Percentiles rank a stretch among this genome's conserved stretches.
These are phyloP conservation scores for Thalassoma bifasciatum DNA, from an alignment of 2,113 vertebrate species.

Conservation along the genomic window DNA sequence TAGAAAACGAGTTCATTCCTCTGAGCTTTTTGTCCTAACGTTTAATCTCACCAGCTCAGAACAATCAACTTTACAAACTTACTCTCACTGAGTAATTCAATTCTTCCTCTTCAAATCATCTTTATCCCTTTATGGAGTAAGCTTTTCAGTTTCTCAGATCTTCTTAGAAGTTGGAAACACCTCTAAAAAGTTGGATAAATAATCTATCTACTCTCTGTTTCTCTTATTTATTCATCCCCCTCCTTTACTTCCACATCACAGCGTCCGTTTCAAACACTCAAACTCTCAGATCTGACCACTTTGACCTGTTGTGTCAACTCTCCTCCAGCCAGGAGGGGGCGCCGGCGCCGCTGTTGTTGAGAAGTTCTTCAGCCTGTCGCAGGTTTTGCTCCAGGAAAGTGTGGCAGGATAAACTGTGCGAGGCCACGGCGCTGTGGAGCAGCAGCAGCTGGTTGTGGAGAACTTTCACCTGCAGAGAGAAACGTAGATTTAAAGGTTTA, in stretches of 20 bases:
- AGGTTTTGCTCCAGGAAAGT: slow-evolving; percentile 88
- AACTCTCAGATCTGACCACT: fast-evolving
- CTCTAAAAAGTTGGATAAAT: slow-evolving; percentile 18
- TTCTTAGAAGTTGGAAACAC: no score
- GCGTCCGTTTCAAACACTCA: neutral
- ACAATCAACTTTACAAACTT: neutral
- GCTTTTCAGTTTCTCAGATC: neutral
- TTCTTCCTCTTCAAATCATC: neutral
- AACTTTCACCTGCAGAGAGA: slow-evolving; percentile 87
- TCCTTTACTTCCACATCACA: neutral
- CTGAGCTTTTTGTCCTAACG: neutral
- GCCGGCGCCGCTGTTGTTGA: slow-evolving; percentile 76
- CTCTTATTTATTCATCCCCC: no score
- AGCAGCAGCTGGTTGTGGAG: slow-evolving; percentile 92
- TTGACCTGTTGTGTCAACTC: slow-evolving; percentile 72
- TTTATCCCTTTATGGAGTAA: neutral
- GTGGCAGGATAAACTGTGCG: slow-evolving; percentile 89
- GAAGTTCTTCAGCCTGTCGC: slow-evolving; percentile 83
- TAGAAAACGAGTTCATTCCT: neutral
- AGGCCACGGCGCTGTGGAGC: slow-evolving; percentile 89
- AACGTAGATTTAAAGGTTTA: no score
- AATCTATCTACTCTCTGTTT: neutral
- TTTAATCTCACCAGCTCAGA: neutral
- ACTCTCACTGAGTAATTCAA: neutral
- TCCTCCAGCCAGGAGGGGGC: slow-evolving; percentile 93